Percentiles rank a stretch among this genome's conserved stretches.
Conservation (phyloP, 53 echinoderm and acorn worm species). For the Astropecten irregularis region DNA sequence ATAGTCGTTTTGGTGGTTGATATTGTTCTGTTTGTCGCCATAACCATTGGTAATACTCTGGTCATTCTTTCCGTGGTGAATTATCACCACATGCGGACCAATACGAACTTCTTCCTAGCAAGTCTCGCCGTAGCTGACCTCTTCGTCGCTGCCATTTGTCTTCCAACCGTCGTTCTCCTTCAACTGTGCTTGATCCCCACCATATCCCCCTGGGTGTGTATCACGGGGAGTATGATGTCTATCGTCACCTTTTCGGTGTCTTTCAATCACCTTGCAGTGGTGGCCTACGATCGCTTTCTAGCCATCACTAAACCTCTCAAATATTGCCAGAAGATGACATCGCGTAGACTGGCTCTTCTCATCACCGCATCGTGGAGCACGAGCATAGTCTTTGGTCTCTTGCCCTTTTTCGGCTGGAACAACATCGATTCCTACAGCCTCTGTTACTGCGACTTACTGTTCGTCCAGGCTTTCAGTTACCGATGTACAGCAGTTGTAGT, state of each 20-base stretch:
- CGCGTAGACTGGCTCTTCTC: not conserved
- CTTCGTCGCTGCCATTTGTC: conserved; percentile 21
- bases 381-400: not conserved
- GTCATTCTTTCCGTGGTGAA: conserved; percentile 57
- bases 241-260: conserved; percentile 59
- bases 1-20: conserved; percentile 5
- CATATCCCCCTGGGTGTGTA: conserved; percentile 53
- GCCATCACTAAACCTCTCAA: conserved; percentile 72
- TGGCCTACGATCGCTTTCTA: conserved; percentile 70
- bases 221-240: conserved; percentile 42
- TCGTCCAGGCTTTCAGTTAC: conserved; percentile 31
- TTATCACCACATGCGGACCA: conserved; percentile 48
- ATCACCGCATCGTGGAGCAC: conserved; percentile 17
- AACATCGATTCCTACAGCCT: not conserved
- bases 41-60: conserved; percentile 54
- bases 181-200: not conserved
- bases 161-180: conserved; percentile 7
- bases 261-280: conserved; percentile 54
- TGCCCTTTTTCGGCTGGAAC: conserved; percentile 42
- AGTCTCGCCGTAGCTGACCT: conserved; percentile 58
- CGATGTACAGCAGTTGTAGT: not conserved
- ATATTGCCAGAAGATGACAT: conserved; percentile 53
- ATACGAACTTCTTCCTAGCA: conserved; percentile 56
- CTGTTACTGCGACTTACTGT: conserved; percentile 36
- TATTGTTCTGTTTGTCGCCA: conserved; percentile 23